Percentiles rank a stretch among this genome's conserved stretches.
Conservation (phyloP, 2,888 invertebrate genomes). For the Clistopyga incitator region DNA sequence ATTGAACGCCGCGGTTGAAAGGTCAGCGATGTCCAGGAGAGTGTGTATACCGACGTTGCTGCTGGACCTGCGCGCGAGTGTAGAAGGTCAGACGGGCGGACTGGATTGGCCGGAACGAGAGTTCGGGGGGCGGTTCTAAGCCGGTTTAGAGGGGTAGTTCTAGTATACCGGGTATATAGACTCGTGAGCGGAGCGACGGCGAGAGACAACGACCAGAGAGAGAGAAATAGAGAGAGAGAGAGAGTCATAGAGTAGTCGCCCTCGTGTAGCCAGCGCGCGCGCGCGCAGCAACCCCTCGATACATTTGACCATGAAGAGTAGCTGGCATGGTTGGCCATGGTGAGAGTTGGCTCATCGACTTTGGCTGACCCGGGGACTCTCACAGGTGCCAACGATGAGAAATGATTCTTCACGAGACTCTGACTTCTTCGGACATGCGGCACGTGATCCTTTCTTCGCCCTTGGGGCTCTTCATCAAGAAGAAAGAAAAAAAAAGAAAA, state of each 20-base stretch:
- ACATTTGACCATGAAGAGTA: constrained; percentile 61
- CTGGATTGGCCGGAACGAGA: constrained; percentile 80
- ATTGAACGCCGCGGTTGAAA: constrained; percentile 61
- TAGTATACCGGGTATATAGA: constrained; percentile 40
- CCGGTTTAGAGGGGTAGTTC: constrained; percentile 81
- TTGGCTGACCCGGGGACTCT: constrained; percentile 60
- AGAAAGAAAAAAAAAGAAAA: not conserved
- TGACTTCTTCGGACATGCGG: constrained; percentile 36
- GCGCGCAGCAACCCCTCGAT: constrained; percentile 59
- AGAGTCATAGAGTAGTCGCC: constrained; percentile 27
- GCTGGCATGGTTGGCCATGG: constrained; percentile 20
- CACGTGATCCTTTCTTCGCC: constrained; percentile 57
- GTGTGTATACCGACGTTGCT: constrained; percentile 62
- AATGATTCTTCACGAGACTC: constrained; percentile 51
- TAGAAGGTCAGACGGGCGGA: constrained; percentile 76
- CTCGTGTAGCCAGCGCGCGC: constrained; percentile 5
- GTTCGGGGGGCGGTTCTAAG: constrained; percentile 82
- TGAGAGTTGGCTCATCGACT: constrained; percentile 47
- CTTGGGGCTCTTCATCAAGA: constrained; percentile 49
- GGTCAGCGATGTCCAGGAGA: constrained; percentile 66
- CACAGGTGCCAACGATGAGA: constrained; percentile 63
- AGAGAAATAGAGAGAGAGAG: constrained; percentile 43
- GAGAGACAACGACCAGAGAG: constrained; percentile 36
- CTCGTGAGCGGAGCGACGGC: not conserved
- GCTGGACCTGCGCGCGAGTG: constrained; percentile 80